Evolutionary conservation across 2,888 invertebrate species (phyloP), one percentile per base, ranked within the genome.

Genomic region (Dynastes grantii): DNA sequence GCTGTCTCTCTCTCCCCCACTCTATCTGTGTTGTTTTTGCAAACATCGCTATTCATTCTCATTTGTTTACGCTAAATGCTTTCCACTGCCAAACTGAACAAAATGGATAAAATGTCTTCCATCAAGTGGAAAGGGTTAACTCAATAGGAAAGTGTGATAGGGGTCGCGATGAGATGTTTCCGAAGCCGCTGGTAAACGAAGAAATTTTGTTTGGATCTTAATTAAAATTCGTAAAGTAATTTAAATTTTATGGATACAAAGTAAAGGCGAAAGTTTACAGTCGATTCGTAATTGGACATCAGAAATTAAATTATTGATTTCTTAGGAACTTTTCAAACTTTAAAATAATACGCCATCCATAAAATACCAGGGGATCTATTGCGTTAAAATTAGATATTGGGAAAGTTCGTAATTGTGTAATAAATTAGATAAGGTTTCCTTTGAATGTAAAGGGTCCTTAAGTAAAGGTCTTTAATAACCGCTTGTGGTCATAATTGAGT

Each of bases 1-100:
- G 63, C 76, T 76, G 32, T 37, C 5, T 5, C 32, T 37, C 32
- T 37, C 32, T 37, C 32, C 5, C 32, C 3, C 32, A 37, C 32
- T 37, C 68, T 78, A 76, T 11, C 8, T 70, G 68, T 49, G 76
- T 63, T 76, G 51, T 63, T 76, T 76, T 76, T 76, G 64, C 32
- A 64, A 45, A 61, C 64, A 76, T 11, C 45, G 53, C 22, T 76
- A 76, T 51, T 64, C 29, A 51, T 64, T 64, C 29, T 40, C 63
- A 29, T 64, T 51, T 64, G 45, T 51, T 63, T 27, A 29, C 40
- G 76, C 16, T 29, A 63, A 64, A 76, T 16, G 16, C 16, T 49
- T 76, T 29, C 4, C 16, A 13, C 40, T 8, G 0, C 27, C 64
- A 13, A 16, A 64, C 27, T 11, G 49, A 58, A 53, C 49, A 45